Evolutionary conservation across 1,140 invertebrate species (phyloP), one percentile per base, ranked within the genome.

Genomic region (Drosophila ficusphila): DNA sequence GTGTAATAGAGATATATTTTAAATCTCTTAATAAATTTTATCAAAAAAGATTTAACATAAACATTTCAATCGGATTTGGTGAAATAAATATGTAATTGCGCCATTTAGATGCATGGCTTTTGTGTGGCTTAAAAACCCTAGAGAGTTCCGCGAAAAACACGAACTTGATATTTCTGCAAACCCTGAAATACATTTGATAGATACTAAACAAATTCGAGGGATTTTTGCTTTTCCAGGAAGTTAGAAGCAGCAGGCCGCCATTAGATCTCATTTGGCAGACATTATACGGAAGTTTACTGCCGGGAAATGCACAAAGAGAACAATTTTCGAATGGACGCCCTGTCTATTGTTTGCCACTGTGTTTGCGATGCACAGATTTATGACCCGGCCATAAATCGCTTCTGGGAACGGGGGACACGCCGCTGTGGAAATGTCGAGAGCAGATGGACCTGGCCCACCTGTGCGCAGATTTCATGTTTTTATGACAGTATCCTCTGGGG

Each of bases 221-320:
- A n/a, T n/a, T n/a, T n/a, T n/a, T n/a, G n/a, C n/a, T n/a, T n/a
- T n/a, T n/a, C n/a, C n/a, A n/a, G n/a, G n/a, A n/a, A n/a, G n/a
- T n/a, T n/a, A 38, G 12, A 7, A 4, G 9, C 16, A 39, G 16
- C n/a, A n/a, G 2, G 11, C 12, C 38, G n/a, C 11, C 64, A 70
- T 71, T 46, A 46, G 67, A 82, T 64, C 68, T 82, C 68, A 77
- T 79, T 85, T 73, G 57, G 41, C 18, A 48, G 39, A 54, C 76
- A 73, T 86, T 85, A 76, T 73, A 72, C 56, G 72, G 41, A 61
- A 86, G 57, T 86, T 86, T 86, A 77, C 79, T 56, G 81, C 72
- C 68, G 57, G 62, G 76, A 74, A 36, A 79, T 54, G 72, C 53
- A 64, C 67, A 54, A 62, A 64, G 36, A 44, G 23, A 42, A 18